Evolutionary conservation across 92 coral and sea anemone species (phyloP).

Genomic region (Phenganax stokvisi): DNA sequence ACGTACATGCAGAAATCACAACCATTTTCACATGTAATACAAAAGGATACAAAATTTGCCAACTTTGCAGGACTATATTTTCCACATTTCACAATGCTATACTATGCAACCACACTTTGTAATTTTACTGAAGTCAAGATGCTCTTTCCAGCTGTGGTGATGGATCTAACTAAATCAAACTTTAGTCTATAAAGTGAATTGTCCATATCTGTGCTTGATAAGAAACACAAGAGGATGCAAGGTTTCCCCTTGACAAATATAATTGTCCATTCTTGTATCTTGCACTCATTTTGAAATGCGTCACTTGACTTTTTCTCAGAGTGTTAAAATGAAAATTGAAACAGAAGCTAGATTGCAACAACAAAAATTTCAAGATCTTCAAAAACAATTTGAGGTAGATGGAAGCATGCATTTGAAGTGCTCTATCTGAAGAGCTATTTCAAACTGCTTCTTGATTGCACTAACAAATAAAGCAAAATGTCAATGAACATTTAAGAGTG

Average conservation of each 20-base stretch:
- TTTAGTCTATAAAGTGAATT: too few relatives aligned
- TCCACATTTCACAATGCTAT: too few relatives aligned
- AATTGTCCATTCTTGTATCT: neutral
- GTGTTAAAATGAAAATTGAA: slow-evolving; percentile 18
- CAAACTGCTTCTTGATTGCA: neutral
- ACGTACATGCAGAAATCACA: too few relatives aligned
- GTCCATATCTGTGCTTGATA: too few relatives aligned
- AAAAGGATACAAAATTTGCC: too few relatives aligned
- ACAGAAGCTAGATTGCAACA: slow-evolving; percentile 4
- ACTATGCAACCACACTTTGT: too few relatives aligned
- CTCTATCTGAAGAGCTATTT: neutral
- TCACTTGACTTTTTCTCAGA: neutral
- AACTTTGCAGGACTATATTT: too few relatives aligned
- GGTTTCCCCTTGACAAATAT: neutral
- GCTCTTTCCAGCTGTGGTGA: too few relatives aligned
- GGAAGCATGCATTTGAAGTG: neutral
- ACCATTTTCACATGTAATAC: too few relatives aligned
- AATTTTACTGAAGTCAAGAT: too few relatives aligned
- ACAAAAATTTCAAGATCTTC: slow-evolving; percentile 11
- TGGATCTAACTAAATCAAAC: too few relatives aligned
- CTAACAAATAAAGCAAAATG: neutral
- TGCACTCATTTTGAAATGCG: neutral
- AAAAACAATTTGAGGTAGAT: slow-evolving; percentile 26
- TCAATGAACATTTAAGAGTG: slow-evolving; percentile 43
- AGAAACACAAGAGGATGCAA: neutral